Evolutionary conservation across 2,113 vertebrate species (phyloP).

Genomic region (Hipposideros armiger): DNA sequence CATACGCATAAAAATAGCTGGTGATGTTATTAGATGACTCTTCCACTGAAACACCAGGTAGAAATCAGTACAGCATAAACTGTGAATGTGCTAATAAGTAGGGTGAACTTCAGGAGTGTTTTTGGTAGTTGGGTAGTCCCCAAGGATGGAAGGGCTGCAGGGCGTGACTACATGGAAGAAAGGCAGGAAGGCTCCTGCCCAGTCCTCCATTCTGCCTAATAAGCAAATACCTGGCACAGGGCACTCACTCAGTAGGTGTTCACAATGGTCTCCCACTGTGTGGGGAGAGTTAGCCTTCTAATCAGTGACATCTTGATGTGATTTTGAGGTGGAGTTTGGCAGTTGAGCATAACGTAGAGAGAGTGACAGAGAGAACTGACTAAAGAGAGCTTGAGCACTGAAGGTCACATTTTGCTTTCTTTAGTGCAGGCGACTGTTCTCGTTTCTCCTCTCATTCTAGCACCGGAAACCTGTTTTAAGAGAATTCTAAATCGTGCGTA

Average conservation of each 20-base stretch:
- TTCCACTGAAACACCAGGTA: background rate
- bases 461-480: background rate
- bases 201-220: background rate
- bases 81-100: background rate
- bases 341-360: background rate
- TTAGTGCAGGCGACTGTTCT: background rate
- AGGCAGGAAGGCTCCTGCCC: background rate
- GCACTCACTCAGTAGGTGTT: background rate
- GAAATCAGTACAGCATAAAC: background rate
- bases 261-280: background rate
- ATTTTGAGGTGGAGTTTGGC: background rate
- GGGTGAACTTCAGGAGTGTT: background rate
- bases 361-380: background rate
- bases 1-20: background rate
- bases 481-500: slow-evolving; percentile 15
- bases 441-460: background rate
- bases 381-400: background rate
- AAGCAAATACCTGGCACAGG: accelerated
- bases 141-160: background rate
- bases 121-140: background rate
- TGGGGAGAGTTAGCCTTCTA: background rate
- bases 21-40: background rate
- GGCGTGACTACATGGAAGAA: background rate
- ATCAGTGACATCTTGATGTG: background rate
- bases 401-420: background rate